Base-by-base conservation (phyloP, 2,113 vertebrate species). In the Isichthys henryi region DNA sequence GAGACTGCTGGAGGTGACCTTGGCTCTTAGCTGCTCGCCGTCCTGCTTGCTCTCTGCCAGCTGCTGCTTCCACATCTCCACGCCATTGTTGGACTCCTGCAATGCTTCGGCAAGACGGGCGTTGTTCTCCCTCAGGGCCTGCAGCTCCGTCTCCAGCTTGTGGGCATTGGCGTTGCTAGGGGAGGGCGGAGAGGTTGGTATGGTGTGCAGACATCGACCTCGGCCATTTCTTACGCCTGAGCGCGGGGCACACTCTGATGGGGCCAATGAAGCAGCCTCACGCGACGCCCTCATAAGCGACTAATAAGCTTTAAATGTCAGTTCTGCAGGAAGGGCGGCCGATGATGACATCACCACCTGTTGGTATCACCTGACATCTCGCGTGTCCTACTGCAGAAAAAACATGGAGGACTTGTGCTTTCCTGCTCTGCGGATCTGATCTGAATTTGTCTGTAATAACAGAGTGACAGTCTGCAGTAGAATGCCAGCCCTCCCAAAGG, bases 111-210 rank as follows among this genome's bases (percentile, higher is more conserved):
- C 96, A 91, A 99, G 96, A 80, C 97, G 94, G 13, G 97, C 96
- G 0, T 99, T 99, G 94, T 96, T 99, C 92, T 99, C 98, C 90
- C 96, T 95, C 92, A 99, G 95, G 0, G 97, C 96, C 95, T 99
- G 97, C 92, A 99, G 95, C 93, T 99, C 98, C 0, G 96, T 96
- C 95, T 99, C 98, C 96, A 97, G 97, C 92, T 99, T 99, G 95
- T 98, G 99, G 91, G 97, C 95, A 0, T 97, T 98, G 94, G 95
- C 95, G 7, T 97, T 97, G 66, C 98, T 99, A 93, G 8, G 56
- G 90, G n/a, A 88, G 8, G 45, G 91, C 83, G 88, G 82, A 35
- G 27, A 87, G 52, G 82, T 84, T 8, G 88, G 3, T 66, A 17
- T 74, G 46, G 13, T 43, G 43, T 10, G 52, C 52, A 35, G 46